Evolutionary conservation across 2,888 invertebrate genomes (phyloP).

Genomic region (Acheta domesticus): DNA sequence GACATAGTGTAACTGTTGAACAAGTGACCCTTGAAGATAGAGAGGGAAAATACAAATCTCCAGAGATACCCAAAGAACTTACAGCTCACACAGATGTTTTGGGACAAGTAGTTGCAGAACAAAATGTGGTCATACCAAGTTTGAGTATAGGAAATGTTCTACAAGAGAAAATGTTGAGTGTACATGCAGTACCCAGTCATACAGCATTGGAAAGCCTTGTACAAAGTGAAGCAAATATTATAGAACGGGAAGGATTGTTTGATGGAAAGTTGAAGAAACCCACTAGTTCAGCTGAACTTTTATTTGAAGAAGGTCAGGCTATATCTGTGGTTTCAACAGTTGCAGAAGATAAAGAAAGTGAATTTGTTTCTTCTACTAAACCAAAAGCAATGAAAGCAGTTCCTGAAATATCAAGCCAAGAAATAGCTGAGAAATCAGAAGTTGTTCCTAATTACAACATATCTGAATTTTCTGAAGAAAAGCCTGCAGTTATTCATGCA

Average conservation of each 20-base stretch:
- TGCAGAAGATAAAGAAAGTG: conserved; percentile 51
- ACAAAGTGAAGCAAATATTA: conserved; percentile 53
- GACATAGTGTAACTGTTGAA: conserved; percentile 53
- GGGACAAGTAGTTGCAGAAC: conserved; percentile 48
- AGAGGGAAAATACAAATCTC: conserved; percentile 45
- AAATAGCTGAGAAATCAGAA: conserved; percentile 60
- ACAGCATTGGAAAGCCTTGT: conserved; percentile 55
- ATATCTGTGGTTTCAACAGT: conserved; percentile 55
- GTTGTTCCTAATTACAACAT: conserved; percentile 52
- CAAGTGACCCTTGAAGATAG: conserved; percentile 53
- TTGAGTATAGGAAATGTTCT: conserved; percentile 32
- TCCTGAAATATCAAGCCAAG: conserved; percentile 52
- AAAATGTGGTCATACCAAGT: conserved; percentile 44
- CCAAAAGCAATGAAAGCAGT: conserved; percentile 53
- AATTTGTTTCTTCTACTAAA: conserved; percentile 46
- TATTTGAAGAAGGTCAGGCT: conserved; percentile 57
- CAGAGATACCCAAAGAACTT: conserved; percentile 36
- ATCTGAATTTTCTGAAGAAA: conserved; percentile 38
- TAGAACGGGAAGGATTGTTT: conserved; percentile 53
- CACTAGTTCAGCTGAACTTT: conserved; percentile 52
- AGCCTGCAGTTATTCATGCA: conserved; percentile 46
- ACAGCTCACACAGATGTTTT: conserved; percentile 38
- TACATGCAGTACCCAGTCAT: conserved; percentile 53
- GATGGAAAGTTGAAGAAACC: conserved; percentile 48
- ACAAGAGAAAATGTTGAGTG: conserved; percentile 43